Evolutionary conservation across 1,140 invertebrate species (phyloP).

Genomic region (Phocides pigmalion): DNA sequence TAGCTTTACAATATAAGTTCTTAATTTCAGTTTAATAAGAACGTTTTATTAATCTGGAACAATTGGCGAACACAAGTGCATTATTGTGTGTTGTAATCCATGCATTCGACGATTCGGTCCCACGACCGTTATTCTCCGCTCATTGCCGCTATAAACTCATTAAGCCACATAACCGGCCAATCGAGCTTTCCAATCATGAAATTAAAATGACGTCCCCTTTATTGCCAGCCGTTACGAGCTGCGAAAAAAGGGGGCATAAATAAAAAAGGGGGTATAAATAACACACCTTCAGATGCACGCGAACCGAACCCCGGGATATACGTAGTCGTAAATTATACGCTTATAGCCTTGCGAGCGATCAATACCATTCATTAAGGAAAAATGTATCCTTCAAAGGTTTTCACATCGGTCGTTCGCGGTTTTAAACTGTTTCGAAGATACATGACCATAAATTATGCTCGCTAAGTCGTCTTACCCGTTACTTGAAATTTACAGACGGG

Average conservation of each 20-base stretch:
- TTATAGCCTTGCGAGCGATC: constrained; percentile 69
- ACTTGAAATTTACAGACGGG: constrained; percentile 24
- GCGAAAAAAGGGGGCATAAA: constrained; percentile 83
- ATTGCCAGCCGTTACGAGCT: constrained; percentile 78
- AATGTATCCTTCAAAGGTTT: constrained; percentile 66
- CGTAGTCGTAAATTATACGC: constrained; percentile 74
- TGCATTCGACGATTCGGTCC: constrained; percentile 40
- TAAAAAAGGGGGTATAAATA: constrained; percentile 82
- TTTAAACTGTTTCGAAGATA: constrained; percentile 51
- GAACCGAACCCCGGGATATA: constrained; percentile 56
- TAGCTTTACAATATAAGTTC: neutral
- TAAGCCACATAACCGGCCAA: constrained; percentile 79
- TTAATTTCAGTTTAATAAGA: neutral
- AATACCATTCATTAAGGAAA: constrained; percentile 80
- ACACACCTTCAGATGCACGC: constrained; percentile 79
- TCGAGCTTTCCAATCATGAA: constrained; percentile 82
- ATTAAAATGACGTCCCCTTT: constrained; percentile 82
- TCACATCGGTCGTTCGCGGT: constrained; percentile 54
- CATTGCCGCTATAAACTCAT: constrained; percentile 77
- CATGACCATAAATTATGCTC: constrained; percentile 47
- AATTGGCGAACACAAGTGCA: neutral
- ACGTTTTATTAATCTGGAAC: neutral
- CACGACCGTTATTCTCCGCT: constrained; percentile 66
- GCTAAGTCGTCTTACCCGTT: constrained; percentile 35
- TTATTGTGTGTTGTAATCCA: constrained; percentile 4